Evolutionary conservation across 2,113 vertebrate species (phyloP).

Genomic region (Phyllostomus hastatus): DNA sequence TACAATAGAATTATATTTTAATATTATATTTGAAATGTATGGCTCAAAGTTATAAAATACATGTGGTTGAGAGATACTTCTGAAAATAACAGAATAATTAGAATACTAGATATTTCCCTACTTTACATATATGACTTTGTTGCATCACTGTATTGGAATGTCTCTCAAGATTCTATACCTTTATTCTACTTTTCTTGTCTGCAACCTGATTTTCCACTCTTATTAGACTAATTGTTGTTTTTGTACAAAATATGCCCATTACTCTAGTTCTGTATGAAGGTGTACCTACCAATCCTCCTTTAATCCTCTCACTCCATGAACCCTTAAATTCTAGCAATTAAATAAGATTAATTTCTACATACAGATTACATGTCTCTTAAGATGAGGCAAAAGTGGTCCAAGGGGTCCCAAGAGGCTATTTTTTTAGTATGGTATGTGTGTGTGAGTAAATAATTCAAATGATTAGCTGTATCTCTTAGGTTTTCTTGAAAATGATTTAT

Average conservation of each 20-base stretch:
- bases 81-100: not conserved
- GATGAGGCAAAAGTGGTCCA: not conserved
- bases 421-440: not conserved
- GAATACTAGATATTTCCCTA: not conserved
- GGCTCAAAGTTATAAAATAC: not conserved
- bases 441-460: not conserved
- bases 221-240: not conserved
- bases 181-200: not conserved
- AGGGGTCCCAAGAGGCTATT: not conserved
- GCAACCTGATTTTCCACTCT: not conserved
- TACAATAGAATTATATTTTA: not conserved
- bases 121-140: not conserved
- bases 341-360: not conserved
- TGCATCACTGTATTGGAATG: not conserved
- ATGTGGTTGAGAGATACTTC: not conserved
- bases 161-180: not conserved
- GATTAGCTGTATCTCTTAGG: not conserved
- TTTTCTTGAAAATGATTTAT: not conserved
- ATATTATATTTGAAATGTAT: not conserved
- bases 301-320: not conserved
- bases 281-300: not conserved
- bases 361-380: not conserved
- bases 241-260: not conserved
- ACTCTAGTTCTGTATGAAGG: not conserved
- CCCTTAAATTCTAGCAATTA: not conserved